A percentile compares a stretch with the other conserved stretches of the same genome.
phyloP scores from a whole-genome alignment of 2,888 invertebrate species.

The Agriopis aurantiaria region DNA sequence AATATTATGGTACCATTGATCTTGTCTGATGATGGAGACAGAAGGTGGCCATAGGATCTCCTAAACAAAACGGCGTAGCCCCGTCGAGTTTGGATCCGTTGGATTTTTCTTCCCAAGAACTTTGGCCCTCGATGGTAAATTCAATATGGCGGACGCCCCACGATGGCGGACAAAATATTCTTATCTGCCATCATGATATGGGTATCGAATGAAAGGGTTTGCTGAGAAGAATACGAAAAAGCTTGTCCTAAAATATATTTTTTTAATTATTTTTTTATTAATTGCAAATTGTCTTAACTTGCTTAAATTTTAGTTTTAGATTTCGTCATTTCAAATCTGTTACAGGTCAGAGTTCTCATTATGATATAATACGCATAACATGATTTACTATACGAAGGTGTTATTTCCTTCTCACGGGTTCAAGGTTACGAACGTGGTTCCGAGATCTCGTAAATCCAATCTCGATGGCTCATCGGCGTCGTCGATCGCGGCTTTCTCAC shows the following conservation, averaged over 20 bases:
- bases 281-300: neutral
- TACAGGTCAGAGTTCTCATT: conserved; percentile 1
- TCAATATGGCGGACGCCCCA: too few relatives aligned
- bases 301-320: neutral
- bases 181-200: too few relatives aligned
- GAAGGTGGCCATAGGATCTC: too few relatives aligned
- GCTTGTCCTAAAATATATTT: neutral
- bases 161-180: too few relatives aligned
- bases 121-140: too few relatives aligned
- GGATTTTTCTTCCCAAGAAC: too few relatives aligned
- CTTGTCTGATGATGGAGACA: too few relatives aligned
- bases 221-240: too few relatives aligned
- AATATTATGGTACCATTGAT: too few relatives aligned
- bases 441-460: conserved; percentile 82
- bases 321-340: conserved; percentile 3
- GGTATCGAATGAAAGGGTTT: too few relatives aligned
- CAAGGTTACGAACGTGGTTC: conserved; percentile 82
- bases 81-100: too few relatives aligned
- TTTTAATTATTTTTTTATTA: neutral
- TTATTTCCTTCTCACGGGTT: conserved; percentile 77
- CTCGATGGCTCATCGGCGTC: conserved; percentile 70
- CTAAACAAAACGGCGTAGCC: too few relatives aligned
- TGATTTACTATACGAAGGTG: conserved; percentile 48
- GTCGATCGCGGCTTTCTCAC: conserved; percentile 78
- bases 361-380: conserved; percentile 20